Conservation (phyloP, 2,113 vertebrate species). For the Hippocampus mohnikei region DNA sequence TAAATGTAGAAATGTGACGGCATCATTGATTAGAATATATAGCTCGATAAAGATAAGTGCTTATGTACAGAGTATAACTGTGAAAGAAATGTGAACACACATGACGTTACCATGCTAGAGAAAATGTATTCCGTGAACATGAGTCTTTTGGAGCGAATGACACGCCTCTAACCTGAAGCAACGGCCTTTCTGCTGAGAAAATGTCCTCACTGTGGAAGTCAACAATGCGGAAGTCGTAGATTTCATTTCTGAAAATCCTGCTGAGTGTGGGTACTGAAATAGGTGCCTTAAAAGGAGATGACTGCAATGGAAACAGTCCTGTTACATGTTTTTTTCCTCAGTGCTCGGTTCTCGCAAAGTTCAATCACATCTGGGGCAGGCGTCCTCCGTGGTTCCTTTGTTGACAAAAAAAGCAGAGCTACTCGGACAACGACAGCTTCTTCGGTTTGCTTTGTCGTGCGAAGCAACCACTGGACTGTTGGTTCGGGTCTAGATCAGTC, state of each 20-base stretch:
- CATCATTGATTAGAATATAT: conserved; percentile 72
- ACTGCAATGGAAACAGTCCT: conserved; percentile 59
- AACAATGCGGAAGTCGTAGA: conserved; percentile 38
- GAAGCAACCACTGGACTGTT: conserved; percentile 47
- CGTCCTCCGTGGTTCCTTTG: conserved; percentile 46
- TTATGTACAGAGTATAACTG: conserved; percentile 72
- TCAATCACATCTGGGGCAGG: conserved; percentile 35
- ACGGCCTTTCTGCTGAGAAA: conserved; percentile 49
- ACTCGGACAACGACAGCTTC: conserved; percentile 60
- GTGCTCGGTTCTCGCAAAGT: conserved; percentile 47
- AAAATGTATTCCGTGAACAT: conserved; percentile 25
- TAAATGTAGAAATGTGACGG: conserved; percentile 56
- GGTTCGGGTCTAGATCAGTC: conserved; percentile 50
- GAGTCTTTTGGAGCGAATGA: conserved; percentile 49
- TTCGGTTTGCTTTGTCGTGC: conserved; percentile 67
- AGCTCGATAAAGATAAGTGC: conserved; percentile 70
- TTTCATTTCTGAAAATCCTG: conserved; percentile 42
- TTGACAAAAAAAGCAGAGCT: conserved; percentile 53
- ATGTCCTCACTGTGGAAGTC: conserved; percentile 41
- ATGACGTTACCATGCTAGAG: conserved; percentile 71
- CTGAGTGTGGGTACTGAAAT: conserved; percentile 60
- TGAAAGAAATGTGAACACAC: conserved; percentile 65
- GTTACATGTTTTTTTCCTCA: conserved; percentile 48
- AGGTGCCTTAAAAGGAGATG: conserved; percentile 40
- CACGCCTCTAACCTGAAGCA: conserved; percentile 44